These are phyloP conservation scores for Papilio polytes DNA, from an alignment of 1,140 invertebrate genomes.

Conservation along the genomic window DNA sequence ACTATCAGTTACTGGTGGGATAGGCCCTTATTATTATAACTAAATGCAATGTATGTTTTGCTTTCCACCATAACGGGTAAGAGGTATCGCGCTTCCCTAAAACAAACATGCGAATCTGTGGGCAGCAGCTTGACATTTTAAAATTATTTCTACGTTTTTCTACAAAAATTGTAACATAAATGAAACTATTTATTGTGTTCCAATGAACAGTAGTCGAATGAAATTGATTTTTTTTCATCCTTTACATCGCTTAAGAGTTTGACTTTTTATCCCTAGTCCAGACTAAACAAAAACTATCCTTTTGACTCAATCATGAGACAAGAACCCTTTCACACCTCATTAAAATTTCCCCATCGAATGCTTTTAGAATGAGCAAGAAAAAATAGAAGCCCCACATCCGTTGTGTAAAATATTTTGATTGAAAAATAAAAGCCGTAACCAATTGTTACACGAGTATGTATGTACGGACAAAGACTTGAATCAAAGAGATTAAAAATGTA, in stretches of 20 bases:
- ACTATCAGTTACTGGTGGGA: no score
- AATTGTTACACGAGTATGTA: conserved; percentile 56
- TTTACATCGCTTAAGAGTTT: conserved; percentile 12
- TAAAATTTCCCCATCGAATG: conserved; percentile 67
- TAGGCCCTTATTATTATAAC: background rate
- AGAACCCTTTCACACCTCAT: conserved; percentile 77
- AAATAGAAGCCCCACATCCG: conserved; percentile 69
- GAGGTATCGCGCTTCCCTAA: background rate
- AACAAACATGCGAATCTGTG: background rate
- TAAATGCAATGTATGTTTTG: background rate
- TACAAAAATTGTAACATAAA: background rate
- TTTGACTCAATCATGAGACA: conserved; percentile 71
- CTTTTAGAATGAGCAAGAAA: conserved; percentile 51
- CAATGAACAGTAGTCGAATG: background rate
- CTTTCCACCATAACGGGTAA: background rate
- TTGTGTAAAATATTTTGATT: conserved; percentile 78
- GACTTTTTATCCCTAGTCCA: conserved; percentile 44
- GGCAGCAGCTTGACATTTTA: background rate
- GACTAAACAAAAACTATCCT: conserved; percentile 54
- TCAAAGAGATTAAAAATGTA: no score
- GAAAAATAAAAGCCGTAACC: conserved; percentile 77
- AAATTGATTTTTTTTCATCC: conserved; percentile 26
- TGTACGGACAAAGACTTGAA: conserved; percentile 23
- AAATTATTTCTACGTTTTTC: background rate
- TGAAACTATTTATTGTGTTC: background rate